Evolutionary conservation across 1,140 invertebrate genomes (phyloP).

Genomic region (Brachystomella parvula): DNA sequence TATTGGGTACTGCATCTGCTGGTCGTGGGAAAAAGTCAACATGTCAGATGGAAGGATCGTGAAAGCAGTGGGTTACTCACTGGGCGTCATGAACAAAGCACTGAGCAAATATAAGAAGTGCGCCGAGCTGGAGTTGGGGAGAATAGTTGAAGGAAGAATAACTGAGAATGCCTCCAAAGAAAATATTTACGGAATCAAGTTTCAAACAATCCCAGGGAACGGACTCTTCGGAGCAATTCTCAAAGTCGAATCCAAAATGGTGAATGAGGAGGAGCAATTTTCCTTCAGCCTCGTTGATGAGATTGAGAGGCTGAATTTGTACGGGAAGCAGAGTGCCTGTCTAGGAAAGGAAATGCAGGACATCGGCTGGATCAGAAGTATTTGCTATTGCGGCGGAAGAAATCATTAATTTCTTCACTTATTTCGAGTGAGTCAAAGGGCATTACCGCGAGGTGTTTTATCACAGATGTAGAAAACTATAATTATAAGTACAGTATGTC

Average conservation of each 20-base stretch:
- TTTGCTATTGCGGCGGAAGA: constrained; percentile 2
- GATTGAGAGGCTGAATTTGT: neutral
- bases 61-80: constrained; percentile 39
- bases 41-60: neutral
- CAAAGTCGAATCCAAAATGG: neutral
- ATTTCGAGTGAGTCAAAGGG: too few relatives aligned
- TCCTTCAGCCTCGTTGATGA: neutral
- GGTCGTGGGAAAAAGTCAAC: neutral
- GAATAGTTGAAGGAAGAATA: constrained; percentile 49
- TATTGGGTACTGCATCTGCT: constrained; percentile 19
- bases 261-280: neutral
- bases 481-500: too few relatives aligned
- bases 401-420: too few relatives aligned
- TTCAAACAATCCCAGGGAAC: constrained; percentile 58
- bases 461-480: too few relatives aligned
- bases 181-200: neutral
- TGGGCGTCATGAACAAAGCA: constrained; percentile 56
- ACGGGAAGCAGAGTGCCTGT: neutral
- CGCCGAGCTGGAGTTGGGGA: constrained; percentile 48
- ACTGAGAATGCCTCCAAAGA: neutral
- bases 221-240: constrained; percentile 59
- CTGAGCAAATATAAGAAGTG: constrained; percentile 47
- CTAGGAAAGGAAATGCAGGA: neutral
- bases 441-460: too few relatives aligned
- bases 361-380: neutral